Percentiles rank a stretch among this genome's conserved stretches.
These are phyloP conservation scores for Genyomyrus donnyi DNA, from an alignment of 2,113 vertebrate genomes.

Conservation along the genomic window DNA sequence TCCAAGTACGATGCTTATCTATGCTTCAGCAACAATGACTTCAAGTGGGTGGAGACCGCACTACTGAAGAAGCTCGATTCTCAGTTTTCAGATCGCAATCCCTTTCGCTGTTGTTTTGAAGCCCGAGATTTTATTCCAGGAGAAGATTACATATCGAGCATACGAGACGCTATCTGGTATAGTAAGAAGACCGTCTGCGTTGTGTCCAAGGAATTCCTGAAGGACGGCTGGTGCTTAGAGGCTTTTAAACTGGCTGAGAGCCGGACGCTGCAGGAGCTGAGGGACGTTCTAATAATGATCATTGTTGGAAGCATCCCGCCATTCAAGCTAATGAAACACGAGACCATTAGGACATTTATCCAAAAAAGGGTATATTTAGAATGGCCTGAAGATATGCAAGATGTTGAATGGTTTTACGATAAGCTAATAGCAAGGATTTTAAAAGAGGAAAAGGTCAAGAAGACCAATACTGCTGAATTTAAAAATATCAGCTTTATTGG, in stretches of 20 bases:
- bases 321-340: slow-evolving; percentile 72
- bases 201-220: slow-evolving; percentile 77
- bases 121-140: slow-evolving; percentile 84
- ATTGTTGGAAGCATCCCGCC: slow-evolving; percentile 74
- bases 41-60: slow-evolving; percentile 74
- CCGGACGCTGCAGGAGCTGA: slow-evolving; percentile 64
- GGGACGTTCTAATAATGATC: slow-evolving; percentile 66
- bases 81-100: slow-evolving; percentile 69
- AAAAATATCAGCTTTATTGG: slow-evolving; percentile 18
- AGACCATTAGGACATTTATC: slow-evolving; percentile 60
- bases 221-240: slow-evolving; percentile 85
- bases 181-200: slow-evolving; percentile 78
- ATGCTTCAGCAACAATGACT: slow-evolving; percentile 75
- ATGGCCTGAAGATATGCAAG: slow-evolving; percentile 84
- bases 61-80: slow-evolving; percentile 70
- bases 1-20: slow-evolving; percentile 71
- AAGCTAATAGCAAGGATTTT: slow-evolving; percentile 63
- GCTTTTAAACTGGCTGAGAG: slow-evolving; percentile 75
- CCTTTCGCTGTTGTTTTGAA: slow-evolving; percentile 76
- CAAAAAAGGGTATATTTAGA: slow-evolving; percentile 62
- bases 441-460: slow-evolving; percentile 50
- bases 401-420: slow-evolving; percentile 74
- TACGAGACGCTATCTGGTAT: slow-evolving; percentile 71
- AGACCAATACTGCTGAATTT: slow-evolving; percentile 24
- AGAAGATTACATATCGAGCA: slow-evolving; percentile 72